Evolutionary conservation across 2,113 vertebrate genomes (phyloP).

Genomic region (Hucho hucho): DNA sequence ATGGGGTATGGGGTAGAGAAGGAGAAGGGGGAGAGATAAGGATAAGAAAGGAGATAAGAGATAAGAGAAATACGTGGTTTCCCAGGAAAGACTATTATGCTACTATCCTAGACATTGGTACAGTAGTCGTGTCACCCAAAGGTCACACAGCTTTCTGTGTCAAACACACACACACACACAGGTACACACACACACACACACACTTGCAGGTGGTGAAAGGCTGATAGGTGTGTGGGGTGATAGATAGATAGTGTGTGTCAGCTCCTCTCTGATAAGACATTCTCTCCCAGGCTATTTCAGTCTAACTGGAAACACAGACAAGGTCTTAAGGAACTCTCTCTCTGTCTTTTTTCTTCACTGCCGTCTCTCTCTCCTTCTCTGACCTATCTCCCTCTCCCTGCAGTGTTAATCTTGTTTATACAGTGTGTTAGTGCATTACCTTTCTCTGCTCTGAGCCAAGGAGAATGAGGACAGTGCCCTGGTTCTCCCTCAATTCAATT

Average conservation of each 20-base stretch:
- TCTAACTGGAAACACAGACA: background rate
- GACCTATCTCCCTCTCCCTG: background rate
- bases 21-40: background rate
- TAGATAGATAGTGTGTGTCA: slow-evolving; percentile 9
- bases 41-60: background rate
- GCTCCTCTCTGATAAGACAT: slow-evolving; percentile 30
- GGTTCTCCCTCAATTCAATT: background rate
- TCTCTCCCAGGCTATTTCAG: slow-evolving; percentile 42
- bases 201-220: background rate
- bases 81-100: background rate
- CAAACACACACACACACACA: background rate
- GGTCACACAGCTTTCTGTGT: background rate
- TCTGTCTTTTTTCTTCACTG: background rate
- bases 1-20: background rate
- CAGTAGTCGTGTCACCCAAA: background rate
- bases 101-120: background rate
- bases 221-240: background rate
- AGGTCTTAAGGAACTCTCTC: background rate
- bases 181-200: background rate
- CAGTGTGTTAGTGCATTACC: slow-evolving; percentile 51
- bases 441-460: slow-evolving; percentile 10
- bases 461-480: slow-evolving; percentile 37
- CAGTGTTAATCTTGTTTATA: slow-evolving; percentile 58
- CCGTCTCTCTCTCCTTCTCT: slow-evolving; percentile 10
- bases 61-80: background rate